Evolutionary conservation across 2,113 vertebrate genomes (phyloP).

Genomic region (Glaucomys volans): DNA sequence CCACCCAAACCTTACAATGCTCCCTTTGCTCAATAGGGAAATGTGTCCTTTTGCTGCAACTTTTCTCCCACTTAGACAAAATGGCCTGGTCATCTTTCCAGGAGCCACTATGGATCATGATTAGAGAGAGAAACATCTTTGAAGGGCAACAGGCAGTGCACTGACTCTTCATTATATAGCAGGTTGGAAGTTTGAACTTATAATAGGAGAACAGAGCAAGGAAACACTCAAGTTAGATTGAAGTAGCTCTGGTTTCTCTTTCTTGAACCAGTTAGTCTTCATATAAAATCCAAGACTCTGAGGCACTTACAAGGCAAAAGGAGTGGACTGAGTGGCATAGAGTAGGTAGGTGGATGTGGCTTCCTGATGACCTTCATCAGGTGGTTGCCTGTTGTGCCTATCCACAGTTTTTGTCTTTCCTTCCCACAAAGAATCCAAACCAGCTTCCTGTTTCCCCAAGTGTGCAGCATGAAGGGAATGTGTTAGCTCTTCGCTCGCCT

Average conservation of each 20-base stretch:
- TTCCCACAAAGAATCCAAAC: background rate
- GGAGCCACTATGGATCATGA: background rate
- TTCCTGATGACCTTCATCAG: background rate
- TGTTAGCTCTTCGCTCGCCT: background rate
- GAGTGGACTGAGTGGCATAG: background rate
- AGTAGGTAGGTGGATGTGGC: rapidly evolving
- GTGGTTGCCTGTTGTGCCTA: background rate
- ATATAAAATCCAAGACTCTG: background rate
- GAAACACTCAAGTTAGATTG: background rate
- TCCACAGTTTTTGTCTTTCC: background rate
- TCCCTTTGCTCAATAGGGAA: background rate
- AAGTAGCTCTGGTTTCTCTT: background rate
- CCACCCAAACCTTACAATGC: background rate
- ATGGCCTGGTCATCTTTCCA: background rate
- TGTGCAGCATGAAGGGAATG: background rate
- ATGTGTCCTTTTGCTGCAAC: background rate
- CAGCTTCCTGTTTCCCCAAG: background rate
- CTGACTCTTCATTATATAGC: background rate
- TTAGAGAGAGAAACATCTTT: background rate
- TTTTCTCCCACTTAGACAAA: background rate
- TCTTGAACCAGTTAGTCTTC: background rate
- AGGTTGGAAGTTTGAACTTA: background rate
- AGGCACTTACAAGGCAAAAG: background rate
- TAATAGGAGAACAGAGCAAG: background rate
- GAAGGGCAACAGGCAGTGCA: background rate